A percentile compares a stretch with the other conserved stretches of the same genome.
These are phyloP conservation scores for Athrips mouffetella DNA, from an alignment of 2,888 invertebrate genomes.

Conservation along the genomic window DNA sequence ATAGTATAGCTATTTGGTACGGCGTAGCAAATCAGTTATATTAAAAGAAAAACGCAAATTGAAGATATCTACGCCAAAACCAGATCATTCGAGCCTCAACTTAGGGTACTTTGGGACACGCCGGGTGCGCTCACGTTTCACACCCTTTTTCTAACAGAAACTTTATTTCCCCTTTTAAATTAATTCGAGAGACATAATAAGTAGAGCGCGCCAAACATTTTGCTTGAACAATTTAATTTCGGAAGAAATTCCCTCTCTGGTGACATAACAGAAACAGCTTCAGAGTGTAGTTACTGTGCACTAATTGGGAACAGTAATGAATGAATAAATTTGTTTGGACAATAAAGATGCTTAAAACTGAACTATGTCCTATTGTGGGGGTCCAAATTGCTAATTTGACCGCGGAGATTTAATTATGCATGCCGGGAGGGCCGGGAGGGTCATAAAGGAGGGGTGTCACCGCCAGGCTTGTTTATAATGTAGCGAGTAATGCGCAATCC, in stretches of 20 bases:
- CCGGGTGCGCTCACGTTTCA: constrained; percentile 2
- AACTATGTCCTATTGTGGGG: constrained; percentile 70
- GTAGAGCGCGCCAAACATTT: constrained; percentile 13
- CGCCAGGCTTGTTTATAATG: constrained; percentile 73
- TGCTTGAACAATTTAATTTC: constrained; percentile 26
- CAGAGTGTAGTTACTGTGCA: constrained; percentile 41
- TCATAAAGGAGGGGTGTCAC: constrained; percentile 71
- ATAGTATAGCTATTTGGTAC: too few species aligned
- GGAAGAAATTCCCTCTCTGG: constrained; percentile 36
- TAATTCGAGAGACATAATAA: constrained; percentile 14
- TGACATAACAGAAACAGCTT: constrained; percentile 48
- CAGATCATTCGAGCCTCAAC: neutral
- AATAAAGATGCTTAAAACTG: constrained; percentile 69
- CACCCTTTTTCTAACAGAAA: constrained; percentile 10
- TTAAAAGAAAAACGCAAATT: neutral
- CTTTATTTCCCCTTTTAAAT: constrained; percentile 9
- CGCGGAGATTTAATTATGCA: constrained; percentile 77
- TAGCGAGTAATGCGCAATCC: constrained; percentile 72
- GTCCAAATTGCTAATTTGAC: constrained; percentile 75
- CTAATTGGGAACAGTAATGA: constrained; percentile 65
- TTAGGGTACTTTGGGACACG: constrained; percentile 1
- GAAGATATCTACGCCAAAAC: neutral
- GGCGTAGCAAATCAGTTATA: neutral
- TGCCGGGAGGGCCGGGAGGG: constrained; percentile 59
- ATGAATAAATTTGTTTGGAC: constrained; percentile 69